A percentile compares a stretch with the other conserved stretches of the same genome.
Evolutionary conservation across 2,113 vertebrate species (phyloP).

Genomic region (Pao palembangensis): DNA sequence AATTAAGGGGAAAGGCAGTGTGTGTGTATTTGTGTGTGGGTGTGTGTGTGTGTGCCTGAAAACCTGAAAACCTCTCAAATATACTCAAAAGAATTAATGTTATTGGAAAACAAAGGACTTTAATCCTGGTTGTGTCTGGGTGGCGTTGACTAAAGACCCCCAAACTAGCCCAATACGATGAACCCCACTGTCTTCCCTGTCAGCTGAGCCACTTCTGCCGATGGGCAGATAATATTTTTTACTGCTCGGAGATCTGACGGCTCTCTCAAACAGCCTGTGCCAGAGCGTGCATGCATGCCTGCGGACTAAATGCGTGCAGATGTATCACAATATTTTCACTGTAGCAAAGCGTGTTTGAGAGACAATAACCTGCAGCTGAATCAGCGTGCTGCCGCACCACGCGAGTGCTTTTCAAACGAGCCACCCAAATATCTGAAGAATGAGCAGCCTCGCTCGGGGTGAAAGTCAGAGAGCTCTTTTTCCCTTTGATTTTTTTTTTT

Average conservation of each 20-base stretch:
- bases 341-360: constrained; percentile 68
- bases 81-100: too few relatives aligned
- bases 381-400: constrained; percentile 69
- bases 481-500: not conserved
- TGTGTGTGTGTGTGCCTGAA: too few relatives aligned
- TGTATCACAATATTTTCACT: constrained; percentile 79
- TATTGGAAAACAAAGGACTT: too few relatives aligned
- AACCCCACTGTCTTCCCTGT: constrained; percentile 6
- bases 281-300: constrained; percentile 3
- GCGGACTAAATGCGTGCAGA: constrained; percentile 75
- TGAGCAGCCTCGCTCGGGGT: constrained; percentile 26
- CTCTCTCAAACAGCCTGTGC: constrained; percentile 10
- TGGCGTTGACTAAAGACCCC: not conserved
- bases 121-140: too few relatives aligned
- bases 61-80: too few relatives aligned
- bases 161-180: constrained; percentile 32
- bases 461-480: constrained; percentile 5
- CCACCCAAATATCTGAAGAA: constrained; percentile 52
- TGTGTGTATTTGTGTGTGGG: too few relatives aligned
- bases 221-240: constrained; percentile 26
- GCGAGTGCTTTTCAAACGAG: constrained; percentile 54
- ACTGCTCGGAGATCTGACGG: constrained; percentile 32
- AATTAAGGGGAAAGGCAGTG: constrained; percentile 11
- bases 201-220: constrained; percentile 17
- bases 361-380: constrained; percentile 79